Conservation (phyloP, 2,797 vertebrate genomes). For the Sparidentex hasta region DNA sequence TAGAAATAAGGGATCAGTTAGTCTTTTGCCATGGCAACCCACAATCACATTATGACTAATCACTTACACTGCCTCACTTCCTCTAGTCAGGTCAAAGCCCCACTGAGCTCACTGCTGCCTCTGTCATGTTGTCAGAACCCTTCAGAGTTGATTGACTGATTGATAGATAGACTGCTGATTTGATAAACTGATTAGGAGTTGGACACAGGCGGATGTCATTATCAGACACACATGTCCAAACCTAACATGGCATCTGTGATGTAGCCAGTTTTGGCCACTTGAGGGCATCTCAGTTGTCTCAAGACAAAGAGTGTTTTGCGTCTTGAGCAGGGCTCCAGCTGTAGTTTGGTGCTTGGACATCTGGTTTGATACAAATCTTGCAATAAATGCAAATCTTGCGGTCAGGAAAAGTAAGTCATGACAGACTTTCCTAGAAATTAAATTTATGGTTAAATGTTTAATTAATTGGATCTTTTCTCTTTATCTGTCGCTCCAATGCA, state of each 20-base stretch:
- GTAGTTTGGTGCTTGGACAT: not conserved
- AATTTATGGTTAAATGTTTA: conserved; percentile 47
- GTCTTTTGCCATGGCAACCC: conserved; percentile 35
- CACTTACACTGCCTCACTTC: not conserved
- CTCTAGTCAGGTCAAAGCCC: conserved; percentile 15
- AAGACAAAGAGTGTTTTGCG: conserved; percentile 22
- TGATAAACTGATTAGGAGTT: not conserved
- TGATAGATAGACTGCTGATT: not conserved
- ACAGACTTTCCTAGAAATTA: conserved; percentile 22
- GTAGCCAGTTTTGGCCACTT: conserved; percentile 74
- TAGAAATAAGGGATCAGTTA: conserved; percentile 50
- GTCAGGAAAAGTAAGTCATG: conserved; percentile 2
- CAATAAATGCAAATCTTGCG: conserved; percentile 3
- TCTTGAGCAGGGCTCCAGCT: conserved; percentile 16
- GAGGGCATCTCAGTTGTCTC: conserved; percentile 76
- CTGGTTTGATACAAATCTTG: conserved; percentile 7
- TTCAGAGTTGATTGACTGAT: conserved; percentile 15
- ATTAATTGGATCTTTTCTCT: conserved; percentile 22
- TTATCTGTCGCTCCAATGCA: not conserved
- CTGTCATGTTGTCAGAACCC: conserved; percentile 6
- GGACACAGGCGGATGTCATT: not conserved
- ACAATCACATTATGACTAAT: conserved; percentile 25
- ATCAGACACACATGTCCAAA: conserved; percentile 1
- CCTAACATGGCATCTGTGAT: conserved; percentile 40
- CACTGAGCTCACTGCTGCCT: conserved; percentile 12